Evolutionary conservation across 2,113 vertebrate genomes (phyloP).

Genomic region (Sminthopsis crassicaudata): DNA sequence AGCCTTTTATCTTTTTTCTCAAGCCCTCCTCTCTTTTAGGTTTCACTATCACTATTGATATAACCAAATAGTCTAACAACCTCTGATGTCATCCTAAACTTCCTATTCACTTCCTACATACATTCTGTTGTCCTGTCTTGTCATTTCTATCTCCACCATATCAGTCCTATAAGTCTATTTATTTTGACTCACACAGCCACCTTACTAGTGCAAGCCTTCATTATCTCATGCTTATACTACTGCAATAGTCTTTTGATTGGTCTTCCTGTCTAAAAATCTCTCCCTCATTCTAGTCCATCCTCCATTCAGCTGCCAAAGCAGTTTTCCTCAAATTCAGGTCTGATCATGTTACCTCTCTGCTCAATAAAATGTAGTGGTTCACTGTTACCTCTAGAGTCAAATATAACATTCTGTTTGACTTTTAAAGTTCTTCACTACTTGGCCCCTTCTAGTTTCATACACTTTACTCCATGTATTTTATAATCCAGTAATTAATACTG

Average conservation of each 20-base stretch:
- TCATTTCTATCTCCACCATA: no score
- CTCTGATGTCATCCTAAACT: no score
- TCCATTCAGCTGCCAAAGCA: not conserved
- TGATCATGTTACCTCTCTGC: not conserved
- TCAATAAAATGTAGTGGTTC: not conserved
- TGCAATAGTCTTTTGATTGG: not conserved
- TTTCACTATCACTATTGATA: no score
- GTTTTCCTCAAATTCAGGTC: not conserved
- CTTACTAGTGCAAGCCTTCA: not conserved
- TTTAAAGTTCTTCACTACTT: not conserved
- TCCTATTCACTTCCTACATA: no score
- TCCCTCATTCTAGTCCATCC: not conserved
- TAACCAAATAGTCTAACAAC: no score
- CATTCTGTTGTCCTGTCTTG: no score
- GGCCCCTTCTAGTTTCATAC: not conserved
- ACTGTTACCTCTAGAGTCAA: not conserved
- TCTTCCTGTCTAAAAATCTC: not conserved
- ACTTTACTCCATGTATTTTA: no score
- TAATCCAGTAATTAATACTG: not conserved
- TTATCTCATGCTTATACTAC: not conserved
- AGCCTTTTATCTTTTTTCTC: no score
- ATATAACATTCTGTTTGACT: not conserved
- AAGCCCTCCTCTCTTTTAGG: no score
- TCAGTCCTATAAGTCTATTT: no score
- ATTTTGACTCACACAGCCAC: no score